Conservation (phyloP, 2,888 invertebrate species). For the Cremastobaeus sp. region DNA sequence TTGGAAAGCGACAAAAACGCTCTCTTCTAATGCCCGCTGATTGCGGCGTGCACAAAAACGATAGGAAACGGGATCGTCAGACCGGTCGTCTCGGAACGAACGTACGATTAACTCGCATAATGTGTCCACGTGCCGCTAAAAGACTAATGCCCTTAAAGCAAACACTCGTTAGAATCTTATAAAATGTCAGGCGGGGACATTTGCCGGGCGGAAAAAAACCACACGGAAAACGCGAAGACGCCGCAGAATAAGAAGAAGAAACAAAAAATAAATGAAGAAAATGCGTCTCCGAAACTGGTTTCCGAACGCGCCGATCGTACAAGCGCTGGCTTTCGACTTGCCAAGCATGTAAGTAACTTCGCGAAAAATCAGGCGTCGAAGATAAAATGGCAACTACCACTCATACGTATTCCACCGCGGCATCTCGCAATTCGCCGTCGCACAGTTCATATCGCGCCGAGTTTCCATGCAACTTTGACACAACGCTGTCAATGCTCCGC, state of each 20-base stretch:
- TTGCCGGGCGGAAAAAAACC: constrained; percentile 35
- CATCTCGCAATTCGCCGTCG: constrained; percentile 50
- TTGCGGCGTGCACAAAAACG: constrained; percentile 36
- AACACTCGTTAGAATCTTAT: too few relatives aligned
- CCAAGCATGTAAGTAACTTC: constrained; percentile 28
- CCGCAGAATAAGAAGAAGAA: constrained; percentile 15
- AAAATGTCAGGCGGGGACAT: constrained; percentile 32
- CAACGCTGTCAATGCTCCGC: constrained; percentile 6
- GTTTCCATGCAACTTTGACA: constrained; percentile 25
- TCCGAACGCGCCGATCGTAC: constrained; percentile 27
- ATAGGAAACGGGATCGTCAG: constrained; percentile 8
- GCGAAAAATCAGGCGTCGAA: constrained; percentile 28
- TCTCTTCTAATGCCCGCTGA: constrained; percentile 46
- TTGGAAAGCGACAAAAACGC: constrained; percentile 30
- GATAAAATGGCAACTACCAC: constrained; percentile 50
- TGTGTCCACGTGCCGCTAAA: constrained; percentile 33
- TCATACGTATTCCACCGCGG: constrained; percentile 30
- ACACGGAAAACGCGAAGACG: constrained; percentile 31
- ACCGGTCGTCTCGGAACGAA: constrained; percentile 25
- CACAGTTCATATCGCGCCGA: constrained; percentile 43
- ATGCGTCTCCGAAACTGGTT: constrained; percentile 58
- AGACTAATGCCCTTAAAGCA: neutral
- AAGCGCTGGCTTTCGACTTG: constrained; percentile 43
- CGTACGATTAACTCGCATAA: constrained; percentile 33
- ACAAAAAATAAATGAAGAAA: constrained; percentile 50